phyloP scores from a whole-genome alignment of 1,140 invertebrate genomes.

The Musca vetustissima region DNA sequence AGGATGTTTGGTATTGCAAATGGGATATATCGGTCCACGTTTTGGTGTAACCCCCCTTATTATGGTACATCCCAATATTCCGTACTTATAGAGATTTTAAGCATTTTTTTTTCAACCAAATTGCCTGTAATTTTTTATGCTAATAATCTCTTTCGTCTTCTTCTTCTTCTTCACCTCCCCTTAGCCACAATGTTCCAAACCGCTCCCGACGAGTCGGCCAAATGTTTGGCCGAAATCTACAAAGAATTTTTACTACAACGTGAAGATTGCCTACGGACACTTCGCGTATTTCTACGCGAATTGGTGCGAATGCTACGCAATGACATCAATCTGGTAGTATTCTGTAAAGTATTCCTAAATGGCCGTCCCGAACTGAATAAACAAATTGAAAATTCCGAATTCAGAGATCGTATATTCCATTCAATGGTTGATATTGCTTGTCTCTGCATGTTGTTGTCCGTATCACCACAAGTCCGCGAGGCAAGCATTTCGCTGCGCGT shows the following conservation, averaged over 20 bases:
- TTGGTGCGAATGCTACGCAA: constrained; percentile 79
- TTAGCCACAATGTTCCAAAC: constrained; percentile 84
- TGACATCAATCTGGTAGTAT: constrained; percentile 73
- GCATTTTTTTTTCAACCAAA: constrained; percentile 2
- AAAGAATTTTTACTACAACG: constrained; percentile 84
- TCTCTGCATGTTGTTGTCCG: constrained; percentile 79
- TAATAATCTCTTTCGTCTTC: constrained; percentile 12
- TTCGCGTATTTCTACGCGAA: constrained; percentile 80
- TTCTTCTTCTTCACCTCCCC: constrained; percentile 15
- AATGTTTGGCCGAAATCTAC: constrained; percentile 78
- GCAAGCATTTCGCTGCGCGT: constrained; percentile 56
- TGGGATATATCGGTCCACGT: too few species aligned
- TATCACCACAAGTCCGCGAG: constrained; percentile 76
- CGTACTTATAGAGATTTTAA: neutral
- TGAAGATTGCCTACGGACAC: constrained; percentile 86
- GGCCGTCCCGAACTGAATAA: constrained; percentile 62
- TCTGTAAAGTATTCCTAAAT: constrained; percentile 70
- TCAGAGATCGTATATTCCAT: constrained; percentile 80
- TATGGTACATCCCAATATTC: too few species aligned
- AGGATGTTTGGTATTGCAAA: too few species aligned
- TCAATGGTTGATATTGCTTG: constrained; percentile 83
- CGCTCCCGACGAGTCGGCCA: constrained; percentile 72
- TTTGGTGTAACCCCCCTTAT: too few species aligned
- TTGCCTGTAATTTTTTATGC: neutral
- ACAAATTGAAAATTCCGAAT: constrained; percentile 63